Base-by-base conservation (phyloP, 2,888 invertebrate genomes). In the Habrosyne pyritoides region DNA sequence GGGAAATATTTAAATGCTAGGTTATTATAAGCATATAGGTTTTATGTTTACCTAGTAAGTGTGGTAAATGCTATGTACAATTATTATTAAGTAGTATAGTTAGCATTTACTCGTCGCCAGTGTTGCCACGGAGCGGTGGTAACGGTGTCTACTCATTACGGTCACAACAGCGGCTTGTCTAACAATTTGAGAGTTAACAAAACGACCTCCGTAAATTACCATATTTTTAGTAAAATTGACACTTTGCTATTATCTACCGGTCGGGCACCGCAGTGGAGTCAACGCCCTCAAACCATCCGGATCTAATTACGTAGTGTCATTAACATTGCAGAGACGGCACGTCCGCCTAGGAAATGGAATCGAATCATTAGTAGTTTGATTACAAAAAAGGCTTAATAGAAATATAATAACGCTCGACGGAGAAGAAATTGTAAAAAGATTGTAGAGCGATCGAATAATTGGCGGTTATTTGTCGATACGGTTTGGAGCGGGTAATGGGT, bases 331-430 rank as follows among this genome's bases (percentile, higher is more conserved):
- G 86, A 86, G 89, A 87, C 87, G 89, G 89, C 91, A 90, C 91
- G 91, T 91, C 91, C 91, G 91, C 81, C 87, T 91, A 89, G 91
- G 91, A 91, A 92, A 91, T 92, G 91, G 91, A 91, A 91, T 92
- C 92, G 91, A 92, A 92, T 92, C 92, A 91, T 92, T 91, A 92
- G 91, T 88, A 89, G 91, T 91, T 90, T 91, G 92, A 91, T 92
- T 91, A 91, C 91, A 91, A 92, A 92, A 92, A 92, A 91, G 91
- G 90, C 91, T 91, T 92, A 92, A 92, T 91, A 92, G 91, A 92
- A 91, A 92, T 90, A 92, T 92, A 92, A 92, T 92, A 92, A 92
- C 91, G 86, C 79, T 79, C 77, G 87, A 75, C 81, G 81, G 86
- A 87, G 91, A 89, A 89, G 91, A 91, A 91, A 91, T 92, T 91